These are phyloP conservation scores for Ditylenchus weischeri DNA, from an alignment of 2,888 invertebrate species.

Conservation along the genomic window DNA sequence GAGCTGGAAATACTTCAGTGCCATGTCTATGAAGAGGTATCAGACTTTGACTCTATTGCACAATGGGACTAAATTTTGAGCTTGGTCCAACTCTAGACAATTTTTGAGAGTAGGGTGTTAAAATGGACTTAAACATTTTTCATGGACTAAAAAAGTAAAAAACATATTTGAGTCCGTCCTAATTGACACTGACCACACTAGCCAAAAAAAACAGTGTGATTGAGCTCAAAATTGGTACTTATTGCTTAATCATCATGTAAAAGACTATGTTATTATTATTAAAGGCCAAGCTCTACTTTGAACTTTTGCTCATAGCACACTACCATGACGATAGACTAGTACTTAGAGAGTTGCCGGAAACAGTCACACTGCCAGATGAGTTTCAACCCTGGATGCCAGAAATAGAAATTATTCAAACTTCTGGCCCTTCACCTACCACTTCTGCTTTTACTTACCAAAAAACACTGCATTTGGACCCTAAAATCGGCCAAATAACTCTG, in stretches of 20 bases:
- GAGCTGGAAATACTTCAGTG: conserved; percentile 25
- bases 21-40: not conserved
- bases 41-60: too few species aligned
- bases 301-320: conserved; percentile 39
- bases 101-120: too few species aligned
- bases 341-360: conserved; percentile 42
- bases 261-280: not conserved
- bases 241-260: too few species aligned
- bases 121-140: too few species aligned
- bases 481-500: conserved; percentile 36
- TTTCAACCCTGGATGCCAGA: conserved; percentile 40
- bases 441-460: conserved; percentile 16
- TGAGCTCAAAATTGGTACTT: too few species aligned
- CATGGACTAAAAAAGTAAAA: too few species aligned
- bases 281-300: conserved; percentile 32
- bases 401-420: conserved; percentile 11
- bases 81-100: too few species aligned
- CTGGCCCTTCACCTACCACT: not conserved
- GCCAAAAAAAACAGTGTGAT: too few species aligned
- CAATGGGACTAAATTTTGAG: too few species aligned
- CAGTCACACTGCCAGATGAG: conserved; percentile 39
- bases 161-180: too few species aligned
- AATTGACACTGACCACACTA: too few species aligned
- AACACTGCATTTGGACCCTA: conserved; percentile 29
- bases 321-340: conserved; percentile 53